These are phyloP conservation scores for Arnoldichthys spilopterus DNA, from an alignment of 2,797 vertebrate species.

Conservation along the genomic window DNA sequence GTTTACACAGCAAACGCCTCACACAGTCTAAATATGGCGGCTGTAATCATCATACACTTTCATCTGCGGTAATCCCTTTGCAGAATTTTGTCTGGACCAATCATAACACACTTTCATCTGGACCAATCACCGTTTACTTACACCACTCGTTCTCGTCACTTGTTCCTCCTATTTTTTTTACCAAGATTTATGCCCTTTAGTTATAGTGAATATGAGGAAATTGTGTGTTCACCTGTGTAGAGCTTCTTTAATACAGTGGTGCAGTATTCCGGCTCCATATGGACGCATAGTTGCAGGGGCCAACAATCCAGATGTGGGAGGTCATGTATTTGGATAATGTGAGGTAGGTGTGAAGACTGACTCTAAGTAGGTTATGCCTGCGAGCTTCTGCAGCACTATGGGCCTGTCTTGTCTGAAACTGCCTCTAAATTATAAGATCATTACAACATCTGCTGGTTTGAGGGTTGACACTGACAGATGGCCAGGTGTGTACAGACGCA, in stretches of 20 bases:
- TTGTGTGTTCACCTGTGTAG: too few species aligned
- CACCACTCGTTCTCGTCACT: too few species aligned
- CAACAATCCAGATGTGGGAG: conserved; percentile 20
- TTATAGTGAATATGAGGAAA: too few species aligned
- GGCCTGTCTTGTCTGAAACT: conserved; percentile 73
- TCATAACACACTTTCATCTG: too few species aligned
- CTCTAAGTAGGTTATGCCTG: conserved; percentile 72
- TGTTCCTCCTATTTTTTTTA: too few species aligned
- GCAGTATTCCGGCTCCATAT: background rate
- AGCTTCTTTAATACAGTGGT: background rate
- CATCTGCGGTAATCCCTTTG: too few species aligned
- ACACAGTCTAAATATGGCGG: too few species aligned
- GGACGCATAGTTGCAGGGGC: conserved; percentile 50
- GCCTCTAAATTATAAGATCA: conserved; percentile 78
- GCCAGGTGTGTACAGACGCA: conserved; percentile 71
- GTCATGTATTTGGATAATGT: conserved; percentile 36
- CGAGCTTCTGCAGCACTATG: conserved; percentile 62
- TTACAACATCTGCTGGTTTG: conserved; percentile 78
- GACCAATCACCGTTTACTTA: too few species aligned
- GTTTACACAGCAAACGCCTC: too few species aligned
- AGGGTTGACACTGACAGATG: conserved; percentile 77
- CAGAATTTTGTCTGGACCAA: too few species aligned
- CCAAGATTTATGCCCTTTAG: too few species aligned
- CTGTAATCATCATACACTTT: too few species aligned
- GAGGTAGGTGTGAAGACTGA: conserved; percentile 48